Base-by-base conservation (phyloP, 2,797 vertebrate species). In the Acestrorhynchus altus region DNA sequence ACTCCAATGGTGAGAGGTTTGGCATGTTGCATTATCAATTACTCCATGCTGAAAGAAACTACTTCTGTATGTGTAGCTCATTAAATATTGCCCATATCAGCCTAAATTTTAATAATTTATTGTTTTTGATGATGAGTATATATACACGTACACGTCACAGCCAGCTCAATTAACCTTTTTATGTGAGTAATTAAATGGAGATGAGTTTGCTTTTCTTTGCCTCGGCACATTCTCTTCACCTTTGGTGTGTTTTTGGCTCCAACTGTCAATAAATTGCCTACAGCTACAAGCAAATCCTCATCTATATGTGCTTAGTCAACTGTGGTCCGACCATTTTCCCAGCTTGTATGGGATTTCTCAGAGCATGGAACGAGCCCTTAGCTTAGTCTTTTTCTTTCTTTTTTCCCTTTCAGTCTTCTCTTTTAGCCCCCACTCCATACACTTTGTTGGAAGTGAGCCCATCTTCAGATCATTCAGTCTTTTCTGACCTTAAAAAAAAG, bases 271-370 rank as follows among this genome's bases (percentile, higher is more conserved):
- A 87, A 12, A 47, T 72, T 84, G 89, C 86, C 86, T 35, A 88
- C 90, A 89, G 89, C 85, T 87, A 91, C 35, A 68, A 88, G 90
- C 90, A 92, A 92, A 94, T 91, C 90, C 90, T 81, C 73, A 87
- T 86, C 89, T 85, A 72, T 84, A 83, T 90, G 85, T 88, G 87
- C 85, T 91, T 87, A 88, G 89, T 93, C 93, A 90, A 87, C 91
- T 94, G 92, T 94, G 90, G 90, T 90, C 88, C 90, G 85, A 86
- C 90, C 89, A 90, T 93, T 94, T 91, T 91, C 89, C 87, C 59
- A 88, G 84, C 81, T 86, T 92, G 89, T 89, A 88, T 92, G 89
- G 92, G 90, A 91, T 90, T 92, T 90, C 89, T 87, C 81, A 90
- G 90, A 91, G 89, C 89, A 87, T 85, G 85, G 89, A 91, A 88